phyloP scores from a whole-genome alignment of 2,113 vertebrate genomes.

The Silurus meridionalis region DNA sequence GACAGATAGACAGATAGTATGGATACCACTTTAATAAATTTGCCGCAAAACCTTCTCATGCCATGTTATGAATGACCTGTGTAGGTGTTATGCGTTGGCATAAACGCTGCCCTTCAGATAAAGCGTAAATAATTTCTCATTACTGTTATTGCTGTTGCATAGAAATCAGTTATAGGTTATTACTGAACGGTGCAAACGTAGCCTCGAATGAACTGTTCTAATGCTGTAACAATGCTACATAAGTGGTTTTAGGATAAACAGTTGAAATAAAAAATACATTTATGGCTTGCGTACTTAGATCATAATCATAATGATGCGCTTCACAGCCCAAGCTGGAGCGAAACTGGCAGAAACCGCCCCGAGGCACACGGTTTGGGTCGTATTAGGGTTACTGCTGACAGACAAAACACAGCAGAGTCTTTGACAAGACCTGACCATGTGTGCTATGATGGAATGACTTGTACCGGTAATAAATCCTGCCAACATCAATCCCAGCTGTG shows the following conservation, averaged over 20 bases:
- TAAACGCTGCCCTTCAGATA: background rate
- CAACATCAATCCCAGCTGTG: slow-evolving; percentile 23
- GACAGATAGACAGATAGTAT: background rate
- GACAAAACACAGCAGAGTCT: slow-evolving; percentile 29
- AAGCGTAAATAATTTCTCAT: background rate
- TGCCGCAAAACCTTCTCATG: background rate
- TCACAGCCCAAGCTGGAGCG: background rate
- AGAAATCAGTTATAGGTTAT: background rate
- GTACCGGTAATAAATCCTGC: slow-evolving; percentile 19
- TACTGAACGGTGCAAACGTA: background rate
- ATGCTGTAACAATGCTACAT: slow-evolving; percentile 6
- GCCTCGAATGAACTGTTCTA: background rate
- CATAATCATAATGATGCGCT: background rate
- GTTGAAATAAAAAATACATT: too few relatives aligned
- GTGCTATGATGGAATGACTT: slow-evolving; percentile 39
- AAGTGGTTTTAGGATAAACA: background rate
- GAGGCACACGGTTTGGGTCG: slow-evolving; percentile 32
- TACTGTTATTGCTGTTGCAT: background rate
- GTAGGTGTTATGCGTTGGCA: background rate
- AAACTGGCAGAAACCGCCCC: background rate
- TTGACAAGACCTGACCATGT: slow-evolving; percentile 26
- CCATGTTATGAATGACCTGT: background rate
- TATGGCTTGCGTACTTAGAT: background rate
- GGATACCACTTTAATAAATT: background rate
- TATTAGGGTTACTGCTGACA: slow-evolving; percentile 28